phyloP scores from a whole-genome alignment of 2,888 invertebrate species.

The Lasioglossum lativentre region DNA sequence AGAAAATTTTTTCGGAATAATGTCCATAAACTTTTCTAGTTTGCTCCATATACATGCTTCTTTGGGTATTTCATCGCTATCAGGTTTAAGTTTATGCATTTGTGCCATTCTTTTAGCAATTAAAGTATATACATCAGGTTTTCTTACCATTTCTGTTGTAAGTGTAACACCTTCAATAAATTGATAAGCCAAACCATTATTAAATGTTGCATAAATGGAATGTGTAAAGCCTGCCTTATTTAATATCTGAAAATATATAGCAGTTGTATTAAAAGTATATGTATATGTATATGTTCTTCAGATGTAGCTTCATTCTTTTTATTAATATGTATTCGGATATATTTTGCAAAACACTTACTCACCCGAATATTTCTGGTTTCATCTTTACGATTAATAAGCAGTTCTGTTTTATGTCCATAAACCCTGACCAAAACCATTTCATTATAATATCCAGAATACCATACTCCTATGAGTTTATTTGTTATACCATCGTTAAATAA shows the following conservation, averaged over 20 bases:
- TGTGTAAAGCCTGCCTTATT: slow-evolving; percentile 93
- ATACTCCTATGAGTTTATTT: slow-evolving; percentile 93
- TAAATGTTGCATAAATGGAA: slow-evolving; percentile 94
- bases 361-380: slow-evolving; percentile 88
- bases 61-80: slow-evolving; percentile 83
- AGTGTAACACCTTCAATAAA: slow-evolving; percentile 94
- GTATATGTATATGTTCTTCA: not conserved
- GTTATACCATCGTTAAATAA: slow-evolving; percentile 97
- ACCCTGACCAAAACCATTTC: slow-evolving; percentile 94
- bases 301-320: not conserved
- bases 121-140: slow-evolving; percentile 89
- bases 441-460: slow-evolving; percentile 84
- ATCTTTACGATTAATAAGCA: slow-evolving; percentile 94
- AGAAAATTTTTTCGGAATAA: slow-evolving; percentile 90
- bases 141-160: slow-evolving; percentile 87
- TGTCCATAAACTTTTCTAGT: slow-evolving; percentile 89
- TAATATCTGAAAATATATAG: slow-evolving; percentile 85
- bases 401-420: slow-evolving; percentile 97
- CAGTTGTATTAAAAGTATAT: not conserved
- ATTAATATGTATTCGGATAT: not conserved
- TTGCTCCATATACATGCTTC: slow-evolving; percentile 92
- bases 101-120: slow-evolving; percentile 94
- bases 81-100: slow-evolving; percentile 89
- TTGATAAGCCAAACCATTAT: slow-evolving; percentile 97
- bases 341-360: slow-evolving; percentile 32